Evolutionary conservation across 1,140 invertebrate genomes (phyloP).

Genomic region (Drosophila repletoides): DNA sequence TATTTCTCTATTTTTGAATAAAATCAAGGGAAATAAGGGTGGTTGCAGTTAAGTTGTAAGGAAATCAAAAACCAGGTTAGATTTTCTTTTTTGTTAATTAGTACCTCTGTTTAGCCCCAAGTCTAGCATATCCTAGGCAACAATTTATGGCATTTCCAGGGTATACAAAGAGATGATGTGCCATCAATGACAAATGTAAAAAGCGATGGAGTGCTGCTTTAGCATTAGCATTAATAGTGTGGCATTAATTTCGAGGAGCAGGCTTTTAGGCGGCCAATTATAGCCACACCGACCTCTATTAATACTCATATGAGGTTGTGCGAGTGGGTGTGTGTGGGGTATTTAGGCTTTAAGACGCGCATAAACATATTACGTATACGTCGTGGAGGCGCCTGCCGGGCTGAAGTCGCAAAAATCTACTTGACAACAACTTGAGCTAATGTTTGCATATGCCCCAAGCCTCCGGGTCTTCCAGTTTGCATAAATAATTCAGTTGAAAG

Average conservation of each 20-base stretch:
- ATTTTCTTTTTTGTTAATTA: no score
- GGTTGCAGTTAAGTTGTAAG: no score
- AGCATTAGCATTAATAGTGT: conserved; percentile 73
- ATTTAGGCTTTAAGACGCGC: conserved; percentile 25
- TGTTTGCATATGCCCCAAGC: conserved; percentile 65
- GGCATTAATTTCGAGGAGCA: conserved; percentile 62
- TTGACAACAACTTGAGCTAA: conserved; percentile 56
- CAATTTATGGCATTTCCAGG: not conserved
- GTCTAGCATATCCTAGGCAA: no score
- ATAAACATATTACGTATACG: conserved; percentile 41
- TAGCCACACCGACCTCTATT: conserved; percentile 27
- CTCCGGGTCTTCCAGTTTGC: conserved; percentile 49
- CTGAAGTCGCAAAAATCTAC: conserved; percentile 11
- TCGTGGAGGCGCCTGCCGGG: not conserved
- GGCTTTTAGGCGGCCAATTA: conserved; percentile 51
- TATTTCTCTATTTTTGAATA: no score
- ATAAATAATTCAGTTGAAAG: conserved; percentile 80
- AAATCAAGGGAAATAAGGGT: no score
- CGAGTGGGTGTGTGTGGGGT: conserved; percentile 1
- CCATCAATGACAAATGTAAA: conserved; percentile 27
- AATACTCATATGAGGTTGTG: conserved; percentile 9
- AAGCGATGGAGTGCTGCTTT: conserved; percentile 30
- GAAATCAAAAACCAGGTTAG: no score
- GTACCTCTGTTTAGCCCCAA: no score
- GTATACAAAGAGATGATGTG: conserved; percentile 1